Percentiles rank a stretch among this genome's conserved stretches.
Conservation (phyloP, 2,113 vertebrate species). For the Corvus cornix region DNA sequence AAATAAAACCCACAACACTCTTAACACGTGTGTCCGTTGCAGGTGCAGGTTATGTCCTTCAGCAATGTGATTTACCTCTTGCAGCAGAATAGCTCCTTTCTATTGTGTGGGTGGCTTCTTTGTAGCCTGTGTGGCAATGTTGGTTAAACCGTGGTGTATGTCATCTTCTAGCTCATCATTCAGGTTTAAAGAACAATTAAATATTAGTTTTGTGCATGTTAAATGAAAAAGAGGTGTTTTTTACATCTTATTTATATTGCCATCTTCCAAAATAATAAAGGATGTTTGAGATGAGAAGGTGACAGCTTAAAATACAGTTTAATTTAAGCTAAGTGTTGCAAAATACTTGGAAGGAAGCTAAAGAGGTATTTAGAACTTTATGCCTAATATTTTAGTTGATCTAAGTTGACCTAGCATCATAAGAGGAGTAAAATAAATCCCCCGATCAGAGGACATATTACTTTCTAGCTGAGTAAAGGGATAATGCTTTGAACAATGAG, state of each 20-base stretch:
- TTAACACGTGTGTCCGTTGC: background rate
- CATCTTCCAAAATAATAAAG: background rate
- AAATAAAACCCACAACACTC: background rate
- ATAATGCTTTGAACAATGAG: background rate
- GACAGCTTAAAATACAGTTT: background rate
- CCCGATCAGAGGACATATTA: background rate
- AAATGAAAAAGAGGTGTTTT: background rate
- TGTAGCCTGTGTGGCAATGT: background rate
- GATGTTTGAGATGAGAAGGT: background rate
- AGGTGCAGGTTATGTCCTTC: background rate
- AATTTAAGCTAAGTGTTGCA: background rate
- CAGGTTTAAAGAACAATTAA: background rate
- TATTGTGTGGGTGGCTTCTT: background rate
- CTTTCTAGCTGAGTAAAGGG: background rate
- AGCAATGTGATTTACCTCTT: background rate
- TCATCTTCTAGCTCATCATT: background rate
- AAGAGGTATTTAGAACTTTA: background rate
- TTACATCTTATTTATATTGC: background rate
- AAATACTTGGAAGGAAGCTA: background rate
- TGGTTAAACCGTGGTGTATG: background rate
- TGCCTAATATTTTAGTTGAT: background rate
- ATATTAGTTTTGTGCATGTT: background rate
- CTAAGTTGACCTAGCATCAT: background rate
- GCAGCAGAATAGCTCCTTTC: background rate
- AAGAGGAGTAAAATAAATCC: background rate